Evolutionary conservation across 2,113 vertebrate genomes (phyloP), one percentile per base, ranked within the genome.

Genomic region (Tragelaphus imberbis): DNA sequence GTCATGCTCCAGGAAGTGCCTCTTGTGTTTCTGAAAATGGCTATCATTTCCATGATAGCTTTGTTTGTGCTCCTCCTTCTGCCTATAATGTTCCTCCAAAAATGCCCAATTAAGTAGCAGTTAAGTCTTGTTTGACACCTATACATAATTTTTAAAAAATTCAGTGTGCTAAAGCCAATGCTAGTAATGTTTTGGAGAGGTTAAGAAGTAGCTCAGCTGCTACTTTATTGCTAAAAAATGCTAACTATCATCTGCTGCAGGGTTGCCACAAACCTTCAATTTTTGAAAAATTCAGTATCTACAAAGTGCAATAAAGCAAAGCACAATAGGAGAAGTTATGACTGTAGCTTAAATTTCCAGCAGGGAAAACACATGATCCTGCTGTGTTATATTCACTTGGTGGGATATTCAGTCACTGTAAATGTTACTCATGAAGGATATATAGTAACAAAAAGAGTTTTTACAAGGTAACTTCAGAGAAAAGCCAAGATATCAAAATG

Each of bases 341-440:
- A 53, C 81, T 56, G 81, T 36, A 36, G 58, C 28, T 56, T 71
- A 58, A 33, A 47, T 82, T 95, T 91, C 53, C 55, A 51, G 5
- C 25, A 40, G 71, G 28, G 77, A 44, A n/a, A 53, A 75, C 80
- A 56, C 10, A 28, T 0, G 5, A 36, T 9, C 7, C 30, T 6
- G 0, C 51, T 56, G 0, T n/a, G 3, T 13, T n/a, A 11, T 21
- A 27, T 17, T 63, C 7, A 21, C 53, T 25, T 4, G 15, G 30
- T 36, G 40, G 68, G 47, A 49, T 16, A 17, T 40, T 47, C 59
- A n/a, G 47, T 36, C 61, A 10, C 40, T 3, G 44, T 17, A 47
- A 63, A 17, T 9, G 58, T n/a, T 36, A 9, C 19, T 44, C 47
- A 40, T 0, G 3, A 16, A 95, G 82, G 47, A 51, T 40, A 33